Conservation (phyloP, 2,888 invertebrate genomes). For the Eilema depressum region DNA sequence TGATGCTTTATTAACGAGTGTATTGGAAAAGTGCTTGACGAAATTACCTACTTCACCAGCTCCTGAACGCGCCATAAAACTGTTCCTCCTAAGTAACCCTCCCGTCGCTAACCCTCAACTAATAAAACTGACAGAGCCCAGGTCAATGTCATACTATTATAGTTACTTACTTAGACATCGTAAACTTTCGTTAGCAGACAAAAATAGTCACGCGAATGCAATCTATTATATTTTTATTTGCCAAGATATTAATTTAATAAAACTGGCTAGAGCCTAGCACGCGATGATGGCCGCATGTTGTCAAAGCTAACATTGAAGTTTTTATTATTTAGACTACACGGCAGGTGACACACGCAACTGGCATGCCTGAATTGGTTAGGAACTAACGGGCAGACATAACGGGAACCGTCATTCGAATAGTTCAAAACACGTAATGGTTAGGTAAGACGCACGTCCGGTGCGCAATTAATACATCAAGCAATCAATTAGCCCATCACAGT, state of each 20-base stretch:
- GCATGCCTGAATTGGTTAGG: not conserved
- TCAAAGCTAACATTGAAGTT: not conserved
- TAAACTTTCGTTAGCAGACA: constrained; percentile 42
- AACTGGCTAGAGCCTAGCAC: constrained; percentile 10
- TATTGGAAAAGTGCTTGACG: not conserved
- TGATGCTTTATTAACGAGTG: too few relatives aligned
- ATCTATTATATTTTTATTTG: constrained; percentile 51
- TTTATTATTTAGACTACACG: not conserved
- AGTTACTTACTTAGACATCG: constrained; percentile 41
- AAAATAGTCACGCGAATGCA: constrained; percentile 53
- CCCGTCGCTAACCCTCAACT: not conserved
- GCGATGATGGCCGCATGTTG: constrained; percentile 8
- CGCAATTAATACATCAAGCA: too few relatives aligned
- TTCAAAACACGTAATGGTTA: not conserved
- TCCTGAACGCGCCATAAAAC: constrained; percentile 1
- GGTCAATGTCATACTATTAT: constrained; percentile 47
- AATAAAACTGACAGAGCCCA: constrained; percentile 2
- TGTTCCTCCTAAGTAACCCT: not conserved
- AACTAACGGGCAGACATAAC: not conserved
- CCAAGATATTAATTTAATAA: constrained; percentile 33
- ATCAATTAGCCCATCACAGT: too few relatives aligned
- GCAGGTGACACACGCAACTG: not conserved
- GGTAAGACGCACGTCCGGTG: too few relatives aligned
- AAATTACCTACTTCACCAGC: not conserved
- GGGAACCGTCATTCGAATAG: not conserved